Evolutionary conservation across 37 sponge, comb jelly and placozoan genomes (phyloP).

Genomic region (Halichondria panicea): DNA sequence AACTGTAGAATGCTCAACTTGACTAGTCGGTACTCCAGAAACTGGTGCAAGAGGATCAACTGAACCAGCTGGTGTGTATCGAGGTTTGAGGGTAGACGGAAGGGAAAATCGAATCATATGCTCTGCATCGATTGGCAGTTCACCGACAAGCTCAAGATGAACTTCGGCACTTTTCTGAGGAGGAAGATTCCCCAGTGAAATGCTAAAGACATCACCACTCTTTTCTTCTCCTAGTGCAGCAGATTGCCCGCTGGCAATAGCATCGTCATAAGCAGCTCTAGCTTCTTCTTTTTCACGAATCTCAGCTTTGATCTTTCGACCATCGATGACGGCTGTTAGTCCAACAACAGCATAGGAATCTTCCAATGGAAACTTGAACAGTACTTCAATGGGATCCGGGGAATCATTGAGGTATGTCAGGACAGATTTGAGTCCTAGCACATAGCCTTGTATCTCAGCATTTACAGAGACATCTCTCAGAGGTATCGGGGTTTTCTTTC

Average conservation of each 20-base stretch:
- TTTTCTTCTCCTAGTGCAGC: constrained; percentile 67
- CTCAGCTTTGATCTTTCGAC: constrained; percentile 43
- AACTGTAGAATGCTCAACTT: constrained; percentile 5
- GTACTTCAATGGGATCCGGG: constrained; percentile 35
- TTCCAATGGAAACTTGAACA: constrained; percentile 61
- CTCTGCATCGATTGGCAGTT: constrained; percentile 56
- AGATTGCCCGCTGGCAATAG: constrained; percentile 58
- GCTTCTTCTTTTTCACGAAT: constrained; percentile 70
- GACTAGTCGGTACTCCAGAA: neutral
- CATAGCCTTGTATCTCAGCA: constrained; percentile 33
- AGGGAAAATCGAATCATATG: constrained; percentile 48
- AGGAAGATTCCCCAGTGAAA: constrained; percentile 69
- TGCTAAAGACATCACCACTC: constrained; percentile 63
- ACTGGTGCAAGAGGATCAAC: neutral
- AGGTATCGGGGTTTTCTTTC: constrained; percentile 16
- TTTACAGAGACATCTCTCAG: constrained; percentile 31
- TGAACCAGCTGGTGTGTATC: constrained; percentile 38
- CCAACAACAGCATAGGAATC: constrained; percentile 55
- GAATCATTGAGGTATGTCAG: constrained; percentile 54
- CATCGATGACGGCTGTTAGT: constrained; percentile 62
- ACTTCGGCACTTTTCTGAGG: constrained; percentile 54
- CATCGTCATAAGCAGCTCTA: constrained; percentile 56
- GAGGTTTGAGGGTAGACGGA: constrained; percentile 47
- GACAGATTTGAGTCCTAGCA: constrained; percentile 31
- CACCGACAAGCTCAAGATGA: constrained; percentile 43